Evolutionary conservation across 92 coral and sea anemone species (phyloP).

Genomic region (Porites cylindrica): DNA sequence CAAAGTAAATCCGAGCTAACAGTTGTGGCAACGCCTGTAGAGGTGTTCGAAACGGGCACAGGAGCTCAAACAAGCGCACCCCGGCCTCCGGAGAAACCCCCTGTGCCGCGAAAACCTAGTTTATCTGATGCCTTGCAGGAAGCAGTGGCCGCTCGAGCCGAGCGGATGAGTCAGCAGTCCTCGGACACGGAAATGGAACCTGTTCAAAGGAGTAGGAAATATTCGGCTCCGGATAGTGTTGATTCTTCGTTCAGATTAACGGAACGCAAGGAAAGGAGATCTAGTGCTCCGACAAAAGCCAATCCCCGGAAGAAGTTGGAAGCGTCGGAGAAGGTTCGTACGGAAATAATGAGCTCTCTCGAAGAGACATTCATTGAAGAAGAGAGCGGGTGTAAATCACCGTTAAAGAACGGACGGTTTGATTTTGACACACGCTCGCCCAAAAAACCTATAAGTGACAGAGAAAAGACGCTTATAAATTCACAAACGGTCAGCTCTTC

Average conservation of each 20-base stretch:
- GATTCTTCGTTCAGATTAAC: background rate
- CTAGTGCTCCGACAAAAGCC: constrained; percentile 70
- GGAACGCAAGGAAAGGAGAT: constrained; percentile 44
- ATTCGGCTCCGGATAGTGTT: constrained; percentile 29
- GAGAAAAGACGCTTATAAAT: no score
- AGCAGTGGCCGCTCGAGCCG: constrained; percentile 83
- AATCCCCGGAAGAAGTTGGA: constrained; percentile 55
- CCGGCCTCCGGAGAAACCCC: constrained; percentile 37
- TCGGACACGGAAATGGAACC: constrained; percentile 28
- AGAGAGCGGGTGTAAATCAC: constrained; percentile 3
- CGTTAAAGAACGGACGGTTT: background rate
- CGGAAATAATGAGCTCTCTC: constrained; percentile 62
- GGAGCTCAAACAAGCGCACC: background rate
- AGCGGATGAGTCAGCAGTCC: constrained; percentile 58
- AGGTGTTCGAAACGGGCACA: constrained; percentile 11
- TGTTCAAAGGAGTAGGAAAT: constrained; percentile 61
- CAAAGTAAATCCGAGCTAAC: constrained; percentile 48
- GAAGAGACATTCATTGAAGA: constrained; percentile 43
- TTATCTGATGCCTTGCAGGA: constrained; percentile 80
- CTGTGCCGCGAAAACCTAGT: constrained; percentile 44
- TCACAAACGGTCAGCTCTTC: background rate
- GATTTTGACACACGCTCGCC: background rate
- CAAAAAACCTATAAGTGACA: background rate
- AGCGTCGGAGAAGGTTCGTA: constrained; percentile 63
- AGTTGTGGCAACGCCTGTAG: constrained; percentile 49